Conservation (phyloP, 2,113 vertebrate genomes). For the Oreocharis arfaki region DNA sequence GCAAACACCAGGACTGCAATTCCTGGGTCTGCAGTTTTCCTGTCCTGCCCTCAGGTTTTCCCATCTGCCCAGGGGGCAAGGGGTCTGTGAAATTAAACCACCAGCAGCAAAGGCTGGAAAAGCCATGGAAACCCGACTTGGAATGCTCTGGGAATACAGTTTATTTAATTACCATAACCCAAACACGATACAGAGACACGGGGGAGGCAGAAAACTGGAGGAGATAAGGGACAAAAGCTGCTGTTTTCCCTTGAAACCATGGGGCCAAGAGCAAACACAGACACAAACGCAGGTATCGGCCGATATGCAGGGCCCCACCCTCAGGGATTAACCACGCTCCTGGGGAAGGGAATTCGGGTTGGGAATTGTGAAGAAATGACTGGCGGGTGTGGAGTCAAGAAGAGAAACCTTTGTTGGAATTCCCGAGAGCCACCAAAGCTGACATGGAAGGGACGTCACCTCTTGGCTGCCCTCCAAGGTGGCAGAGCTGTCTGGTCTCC, state of each 20-base stretch:
- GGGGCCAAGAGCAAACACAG: background rate
- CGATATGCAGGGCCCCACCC: background rate
- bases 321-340: background rate
- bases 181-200: background rate
- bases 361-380: background rate
- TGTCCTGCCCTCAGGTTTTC: background rate
- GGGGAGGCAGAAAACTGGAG: background rate
- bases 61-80: background rate
- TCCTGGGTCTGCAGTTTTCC: background rate
- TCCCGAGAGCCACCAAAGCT: background rate
- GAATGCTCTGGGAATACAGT: background rate
- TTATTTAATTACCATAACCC: background rate
- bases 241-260: background rate
- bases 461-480: accelerated
- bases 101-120: background rate
- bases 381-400: background rate
- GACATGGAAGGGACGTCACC: background rate
- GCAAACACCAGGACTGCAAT: accelerated
- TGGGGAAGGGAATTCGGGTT: background rate
- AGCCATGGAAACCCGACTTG: accelerated
- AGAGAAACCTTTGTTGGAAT: background rate
- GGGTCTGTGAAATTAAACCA: background rate
- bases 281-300: accelerated
- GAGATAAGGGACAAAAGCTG: slow-evolving; percentile 55
- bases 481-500: background rate